phyloP scores from a whole-genome alignment of 2,797 vertebrate genomes.

The Melanotaenia pygmaea region DNA sequence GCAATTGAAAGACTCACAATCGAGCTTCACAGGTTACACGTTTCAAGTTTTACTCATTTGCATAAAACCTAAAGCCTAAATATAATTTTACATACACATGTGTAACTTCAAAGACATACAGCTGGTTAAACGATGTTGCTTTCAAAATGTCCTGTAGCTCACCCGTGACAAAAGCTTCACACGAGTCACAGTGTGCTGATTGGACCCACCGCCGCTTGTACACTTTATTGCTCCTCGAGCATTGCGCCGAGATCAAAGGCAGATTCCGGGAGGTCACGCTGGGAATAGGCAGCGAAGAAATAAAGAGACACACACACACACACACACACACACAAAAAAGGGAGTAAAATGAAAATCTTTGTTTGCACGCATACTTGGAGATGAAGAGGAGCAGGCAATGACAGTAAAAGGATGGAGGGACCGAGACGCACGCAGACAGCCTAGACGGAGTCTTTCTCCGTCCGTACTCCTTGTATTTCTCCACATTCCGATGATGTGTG shows the following conservation, averaged over 20 bases:
- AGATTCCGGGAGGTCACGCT: conserved; percentile 58
- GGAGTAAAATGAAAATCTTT: conserved; percentile 20
- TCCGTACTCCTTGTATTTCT: conserved; percentile 42
- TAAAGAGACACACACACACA: background rate
- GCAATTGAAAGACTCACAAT: conserved; percentile 9
- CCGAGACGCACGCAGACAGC: conserved; percentile 7
- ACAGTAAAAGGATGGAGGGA: conserved; percentile 14
- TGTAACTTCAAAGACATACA: conserved; percentile 16
- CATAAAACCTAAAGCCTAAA: background rate
- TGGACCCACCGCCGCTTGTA: conserved; percentile 50
- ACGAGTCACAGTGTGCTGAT: conserved; percentile 32
- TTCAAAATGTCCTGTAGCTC: conserved; percentile 12
- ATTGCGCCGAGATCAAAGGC: conserved; percentile 59
- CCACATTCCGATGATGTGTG: conserved; percentile 34
- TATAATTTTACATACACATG: background rate
- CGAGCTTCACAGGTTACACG: background rate
- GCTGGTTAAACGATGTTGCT: background rate
- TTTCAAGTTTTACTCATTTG: background rate
- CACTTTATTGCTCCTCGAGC: conserved; percentile 45
- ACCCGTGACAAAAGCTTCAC: conserved; percentile 29
- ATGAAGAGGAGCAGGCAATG: conserved; percentile 27
- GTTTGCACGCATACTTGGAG: conserved; percentile 42
- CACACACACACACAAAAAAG: conserved; percentile 5
- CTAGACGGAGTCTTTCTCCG: conserved; percentile 1
- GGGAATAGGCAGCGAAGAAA: conserved; percentile 34